Evolutionary conservation across 2,888 invertebrate species (phyloP).

Genomic region (Neria commutata): DNA sequence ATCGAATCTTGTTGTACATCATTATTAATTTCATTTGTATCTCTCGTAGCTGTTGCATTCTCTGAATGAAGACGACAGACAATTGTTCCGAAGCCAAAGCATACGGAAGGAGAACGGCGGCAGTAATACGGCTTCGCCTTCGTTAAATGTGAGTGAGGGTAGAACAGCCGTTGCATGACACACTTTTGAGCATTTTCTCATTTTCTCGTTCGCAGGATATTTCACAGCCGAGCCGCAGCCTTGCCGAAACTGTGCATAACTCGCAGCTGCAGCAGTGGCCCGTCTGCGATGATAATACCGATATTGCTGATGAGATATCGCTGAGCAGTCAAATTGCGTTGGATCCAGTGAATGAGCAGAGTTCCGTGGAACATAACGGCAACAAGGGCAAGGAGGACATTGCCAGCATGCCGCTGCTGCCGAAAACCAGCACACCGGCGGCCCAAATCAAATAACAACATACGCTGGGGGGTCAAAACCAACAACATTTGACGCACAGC

Average conservation of each 20-base stretch:
- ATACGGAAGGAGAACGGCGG: conserved; percentile 38
- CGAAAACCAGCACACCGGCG: conserved; percentile 32
- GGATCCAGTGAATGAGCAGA: conserved; percentile 44
- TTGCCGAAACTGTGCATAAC: conserved; percentile 34
- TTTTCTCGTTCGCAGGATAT: conserved; percentile 32
- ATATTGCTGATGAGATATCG: conserved; percentile 48
- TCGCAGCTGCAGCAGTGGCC: conserved; percentile 35
- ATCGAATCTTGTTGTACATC: too few species aligned
- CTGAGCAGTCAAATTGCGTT: conserved; percentile 52
- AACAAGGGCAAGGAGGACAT: conserved; percentile 36
- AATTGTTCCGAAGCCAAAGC: conserved; percentile 30
- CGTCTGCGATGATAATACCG: conserved; percentile 40
- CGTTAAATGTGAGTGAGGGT: conserved; percentile 46
- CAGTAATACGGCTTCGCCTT: conserved; percentile 52
- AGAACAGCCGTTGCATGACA: not conserved
- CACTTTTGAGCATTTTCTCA: not conserved
- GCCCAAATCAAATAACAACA: not conserved
- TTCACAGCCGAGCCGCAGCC: conserved; percentile 45
- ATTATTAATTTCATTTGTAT: too few species aligned
- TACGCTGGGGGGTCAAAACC: too few species aligned
- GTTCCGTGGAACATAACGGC: conserved; percentile 41
- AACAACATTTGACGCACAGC: not conserved
- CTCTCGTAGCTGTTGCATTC: conserved; percentile 81
- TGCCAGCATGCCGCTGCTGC: conserved; percentile 47
- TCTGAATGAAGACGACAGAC: conserved; percentile 74